A percentile compares a stretch with the other conserved stretches of the same genome.
phyloP scores from a whole-genome alignment of 1,140 invertebrate genomes.

The Brachionus koreanus region DNA sequence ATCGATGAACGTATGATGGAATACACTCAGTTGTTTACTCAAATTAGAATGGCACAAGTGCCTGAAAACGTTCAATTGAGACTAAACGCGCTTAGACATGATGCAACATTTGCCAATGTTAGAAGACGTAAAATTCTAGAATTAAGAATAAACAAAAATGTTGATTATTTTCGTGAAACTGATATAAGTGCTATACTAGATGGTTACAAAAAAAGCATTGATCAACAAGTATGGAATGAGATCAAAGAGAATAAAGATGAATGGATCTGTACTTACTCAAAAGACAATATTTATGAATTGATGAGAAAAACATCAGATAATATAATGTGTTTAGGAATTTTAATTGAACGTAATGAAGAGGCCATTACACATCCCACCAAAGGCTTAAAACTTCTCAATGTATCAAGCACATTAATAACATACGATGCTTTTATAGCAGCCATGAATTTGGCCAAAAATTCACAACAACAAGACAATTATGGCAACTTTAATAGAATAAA shows the following conservation, averaged over 20 bases:
- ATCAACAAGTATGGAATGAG: conserved; percentile 26
- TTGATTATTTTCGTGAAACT: conserved; percentile 27
- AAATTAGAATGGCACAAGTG: conserved; percentile 33
- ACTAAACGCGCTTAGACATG: conserved; percentile 23
- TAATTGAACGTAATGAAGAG: conserved; percentile 28
- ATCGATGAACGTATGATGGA: conserved; percentile 34
- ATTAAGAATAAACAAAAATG: conserved; percentile 26
- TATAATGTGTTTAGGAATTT: conserved; percentile 9
- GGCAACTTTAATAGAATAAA: conserved; percentile 7
- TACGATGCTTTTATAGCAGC: conserved; percentile 22
- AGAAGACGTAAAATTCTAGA: neutral
- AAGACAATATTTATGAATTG: neutral
- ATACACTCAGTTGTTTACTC: conserved; percentile 12
- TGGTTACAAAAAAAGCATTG: neutral
- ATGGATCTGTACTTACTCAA: neutral
- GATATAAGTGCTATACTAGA: conserved; percentile 21
- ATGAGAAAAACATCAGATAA: conserved; percentile 22
- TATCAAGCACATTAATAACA: conserved; percentile 23
- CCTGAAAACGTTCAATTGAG: conserved; percentile 22
- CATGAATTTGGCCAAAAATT: conserved; percentile 19
- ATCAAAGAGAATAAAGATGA: neutral
- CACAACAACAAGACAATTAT: conserved; percentile 3
- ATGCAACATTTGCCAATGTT: conserved; percentile 25
- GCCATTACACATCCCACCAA: conserved; percentile 9
- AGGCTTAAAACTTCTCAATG: conserved; percentile 7